Evolutionary conservation across 2,888 invertebrate species (phyloP).

Genomic region (Odontomyia ornata): DNA sequence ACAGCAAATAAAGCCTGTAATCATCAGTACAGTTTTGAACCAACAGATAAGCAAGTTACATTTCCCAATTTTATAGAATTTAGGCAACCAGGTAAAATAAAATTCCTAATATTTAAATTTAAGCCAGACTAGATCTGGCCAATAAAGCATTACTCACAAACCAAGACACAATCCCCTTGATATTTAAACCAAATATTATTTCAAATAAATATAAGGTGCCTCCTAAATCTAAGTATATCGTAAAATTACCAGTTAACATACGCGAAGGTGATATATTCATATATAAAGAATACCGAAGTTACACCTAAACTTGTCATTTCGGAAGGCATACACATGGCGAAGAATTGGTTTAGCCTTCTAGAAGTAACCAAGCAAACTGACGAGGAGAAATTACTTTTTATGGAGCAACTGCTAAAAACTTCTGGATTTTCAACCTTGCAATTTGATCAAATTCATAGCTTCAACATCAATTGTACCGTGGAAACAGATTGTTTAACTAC

Average conservation of each 20-base stretch:
- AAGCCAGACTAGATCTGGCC: background rate
- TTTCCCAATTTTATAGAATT: no score
- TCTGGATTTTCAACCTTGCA: background rate
- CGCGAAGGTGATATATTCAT: slow-evolving; percentile 24
- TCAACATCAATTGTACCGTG: background rate
- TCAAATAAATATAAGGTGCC: slow-evolving; percentile 9
- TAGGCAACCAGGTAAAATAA: no score
- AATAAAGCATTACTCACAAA: background rate
- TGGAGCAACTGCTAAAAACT: background rate
- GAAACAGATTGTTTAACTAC: background rate
- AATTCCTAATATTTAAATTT: no score
- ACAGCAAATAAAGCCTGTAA: no score
- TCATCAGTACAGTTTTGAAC: no score
- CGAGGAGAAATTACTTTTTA: background rate
- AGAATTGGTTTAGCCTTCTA: background rate
- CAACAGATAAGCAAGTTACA: no score
- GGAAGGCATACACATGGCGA: no score
- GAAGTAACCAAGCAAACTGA: background rate
- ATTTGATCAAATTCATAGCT: background rate
- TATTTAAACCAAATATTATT: slow-evolving; percentile 6
- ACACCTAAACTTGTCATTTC: no score
- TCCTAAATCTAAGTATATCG: background rate
- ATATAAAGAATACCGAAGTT: no score
- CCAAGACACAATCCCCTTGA: background rate
- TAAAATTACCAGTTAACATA: slow-evolving; percentile 34